phyloP scores from a whole-genome alignment of 2,797 vertebrate genomes.

The Eleutherodactylus coqui region DNA sequence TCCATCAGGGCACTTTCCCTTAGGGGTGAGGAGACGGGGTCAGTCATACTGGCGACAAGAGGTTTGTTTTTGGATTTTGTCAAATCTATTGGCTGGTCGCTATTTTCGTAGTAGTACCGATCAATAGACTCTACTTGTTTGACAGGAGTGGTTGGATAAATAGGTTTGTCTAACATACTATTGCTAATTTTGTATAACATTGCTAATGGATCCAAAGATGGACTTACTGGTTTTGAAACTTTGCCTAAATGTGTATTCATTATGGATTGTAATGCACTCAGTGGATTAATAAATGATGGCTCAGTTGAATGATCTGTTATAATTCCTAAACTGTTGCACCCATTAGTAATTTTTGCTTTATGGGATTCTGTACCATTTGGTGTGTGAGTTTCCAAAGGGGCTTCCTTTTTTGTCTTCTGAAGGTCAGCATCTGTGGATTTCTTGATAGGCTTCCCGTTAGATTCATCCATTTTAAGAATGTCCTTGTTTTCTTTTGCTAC shows the following conservation, averaged over 20 bases:
- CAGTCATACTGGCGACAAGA: conserved; percentile 78
- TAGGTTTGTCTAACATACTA: conserved; percentile 96
- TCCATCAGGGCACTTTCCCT: conserved; percentile 96
- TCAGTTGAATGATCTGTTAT: conserved; percentile 97
- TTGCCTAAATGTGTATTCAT: conserved; percentile 98
- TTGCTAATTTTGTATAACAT: conserved; percentile 98
- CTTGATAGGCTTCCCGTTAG: conserved; percentile 75
- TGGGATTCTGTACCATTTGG: conserved; percentile 87
- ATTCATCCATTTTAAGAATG: conserved; percentile 82
- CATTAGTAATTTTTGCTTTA: conserved; percentile 89
- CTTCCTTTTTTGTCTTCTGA: conserved; percentile 89
- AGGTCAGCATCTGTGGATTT: conserved; percentile 80
- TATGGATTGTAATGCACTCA: conserved; percentile 96
- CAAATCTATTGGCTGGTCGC: conserved; percentile 97
- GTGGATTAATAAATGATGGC: conserved; percentile 91
- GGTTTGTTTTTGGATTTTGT: conserved; percentile 92
- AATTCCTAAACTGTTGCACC: conserved; percentile 92
- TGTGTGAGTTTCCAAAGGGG: conserved; percentile 79
- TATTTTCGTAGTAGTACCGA: conserved; percentile 88
- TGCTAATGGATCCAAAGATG: conserved; percentile 90
- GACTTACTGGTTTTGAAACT: conserved; percentile 88
- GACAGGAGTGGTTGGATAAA: conserved; percentile 82
- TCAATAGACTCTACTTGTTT: conserved; percentile 86
- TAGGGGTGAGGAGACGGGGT: conserved; percentile 84
- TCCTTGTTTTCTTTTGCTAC: conserved; percentile 89